These are phyloP conservation scores for Agrochola circellaris DNA, from an alignment of 2,888 invertebrate species.

Conservation along the genomic window DNA sequence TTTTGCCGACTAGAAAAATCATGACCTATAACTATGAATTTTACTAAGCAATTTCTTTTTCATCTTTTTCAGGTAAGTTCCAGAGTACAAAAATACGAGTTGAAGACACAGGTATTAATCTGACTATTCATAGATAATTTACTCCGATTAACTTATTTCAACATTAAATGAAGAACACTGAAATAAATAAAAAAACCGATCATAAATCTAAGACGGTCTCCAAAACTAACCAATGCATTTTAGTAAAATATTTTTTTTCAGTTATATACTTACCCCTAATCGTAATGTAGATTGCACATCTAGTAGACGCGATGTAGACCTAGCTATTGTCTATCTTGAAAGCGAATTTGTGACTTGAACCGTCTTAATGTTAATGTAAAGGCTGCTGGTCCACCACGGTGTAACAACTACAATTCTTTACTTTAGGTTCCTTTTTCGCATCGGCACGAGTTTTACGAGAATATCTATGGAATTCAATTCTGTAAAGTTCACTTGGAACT, in stretches of 20 bases:
- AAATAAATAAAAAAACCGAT: no score
- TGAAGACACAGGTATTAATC: slow-evolving; percentile 2
- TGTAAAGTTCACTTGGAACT: not conserved
- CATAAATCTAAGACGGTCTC: no score
- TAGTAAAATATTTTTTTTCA: no score
- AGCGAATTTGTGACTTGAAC: slow-evolving; percentile 53
- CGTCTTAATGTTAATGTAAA: slow-evolving; percentile 32
- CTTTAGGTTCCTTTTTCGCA: no score
- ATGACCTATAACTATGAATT: not conserved
- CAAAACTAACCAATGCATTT: no score
- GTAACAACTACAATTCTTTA: slow-evolving; percentile 6
- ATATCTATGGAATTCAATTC: fast-evolving
- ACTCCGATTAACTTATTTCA: no score
- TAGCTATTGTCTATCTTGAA: slow-evolving; percentile 48
- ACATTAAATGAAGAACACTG: no score
- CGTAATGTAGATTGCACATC: slow-evolving; percentile 37
- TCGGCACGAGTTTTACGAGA: not conserved
- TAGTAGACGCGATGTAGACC: slow-evolving; percentile 7
- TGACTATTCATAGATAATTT: no score
- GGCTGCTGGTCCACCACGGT: slow-evolving; percentile 31
- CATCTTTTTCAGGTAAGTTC: slow-evolving; percentile 57
- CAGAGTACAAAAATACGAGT: not conserved
- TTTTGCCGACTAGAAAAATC: not conserved
- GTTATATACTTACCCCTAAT: slow-evolving; percentile 25
- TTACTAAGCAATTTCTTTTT: not conserved